Conservation (phyloP, 2,888 invertebrate species). For the Eurytoma californica region DNA sequence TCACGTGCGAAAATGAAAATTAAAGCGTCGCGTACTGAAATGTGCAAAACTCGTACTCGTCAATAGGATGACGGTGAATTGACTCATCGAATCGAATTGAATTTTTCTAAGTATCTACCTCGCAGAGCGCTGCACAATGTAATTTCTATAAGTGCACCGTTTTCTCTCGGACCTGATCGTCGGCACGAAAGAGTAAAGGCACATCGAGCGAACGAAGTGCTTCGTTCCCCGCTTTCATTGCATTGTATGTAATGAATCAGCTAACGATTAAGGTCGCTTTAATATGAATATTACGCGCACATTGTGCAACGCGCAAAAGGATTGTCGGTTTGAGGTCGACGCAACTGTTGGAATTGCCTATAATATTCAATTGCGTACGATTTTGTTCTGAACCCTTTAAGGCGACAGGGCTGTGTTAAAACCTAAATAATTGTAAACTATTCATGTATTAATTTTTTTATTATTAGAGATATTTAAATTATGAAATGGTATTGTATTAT, state of each 20-base stretch:
- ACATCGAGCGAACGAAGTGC: not conserved
- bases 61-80: constrained; percentile 4
- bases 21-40: constrained; percentile 9
- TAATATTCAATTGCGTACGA: not conserved
- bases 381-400: not conserved
- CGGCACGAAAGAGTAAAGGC: not conserved
- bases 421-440: not conserved
- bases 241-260: constrained; percentile 22
- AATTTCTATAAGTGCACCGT: constrained; percentile 38
- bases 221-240: constrained; percentile 7
- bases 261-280: constrained; percentile 16
- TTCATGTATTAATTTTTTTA: not conserved
- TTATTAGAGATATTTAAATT: constrained; percentile 11
- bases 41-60: constrained; percentile 10
- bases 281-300: constrained; percentile 20
- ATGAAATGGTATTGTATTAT: not conserved
- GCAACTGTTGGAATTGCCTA: constrained; percentile 8
- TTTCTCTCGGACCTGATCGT: constrained; percentile 2
- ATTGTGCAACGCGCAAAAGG: constrained; percentile 26
- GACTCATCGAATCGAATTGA: constrained; percentile 20
- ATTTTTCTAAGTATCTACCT: constrained; percentile 27
- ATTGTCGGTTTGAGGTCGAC: constrained; percentile 4
- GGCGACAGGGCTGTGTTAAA: not conserved
- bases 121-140: not conserved
- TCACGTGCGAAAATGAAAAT: constrained; percentile 20